Conservation (phyloP, 2,797 vertebrate genomes). For the Darevskia mixta region DNA sequence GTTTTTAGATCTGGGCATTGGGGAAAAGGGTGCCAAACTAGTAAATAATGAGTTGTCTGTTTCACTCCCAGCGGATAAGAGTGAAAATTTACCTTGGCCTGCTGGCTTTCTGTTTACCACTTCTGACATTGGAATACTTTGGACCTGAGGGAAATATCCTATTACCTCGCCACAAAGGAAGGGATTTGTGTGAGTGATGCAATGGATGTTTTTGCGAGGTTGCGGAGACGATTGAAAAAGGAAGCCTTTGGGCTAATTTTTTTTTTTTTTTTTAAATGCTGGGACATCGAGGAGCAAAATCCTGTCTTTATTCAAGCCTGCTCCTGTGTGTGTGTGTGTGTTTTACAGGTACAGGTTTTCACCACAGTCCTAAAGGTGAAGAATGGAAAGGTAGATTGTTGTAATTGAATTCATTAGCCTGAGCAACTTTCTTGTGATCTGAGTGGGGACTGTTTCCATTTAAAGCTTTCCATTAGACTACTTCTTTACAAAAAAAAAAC, state of each 20-base stretch:
- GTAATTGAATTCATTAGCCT: background rate
- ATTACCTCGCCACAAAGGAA: slow-evolving; percentile 28
- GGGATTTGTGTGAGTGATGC: background rate
- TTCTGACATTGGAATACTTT: slow-evolving; percentile 32
- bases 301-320: background rate
- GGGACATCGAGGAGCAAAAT: background rate
- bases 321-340: too few relatives aligned
- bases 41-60: slow-evolving; percentile 40
- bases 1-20: slow-evolving; percentile 23
- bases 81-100: slow-evolving; percentile 23
- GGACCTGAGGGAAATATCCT: slow-evolving; percentile 38
- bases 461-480: background rate
- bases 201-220: slow-evolving; percentile 19
- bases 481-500: background rate
- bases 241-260: background rate
- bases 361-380: background rate
- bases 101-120: background rate
- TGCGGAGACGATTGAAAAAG: background rate
- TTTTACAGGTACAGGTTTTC: background rate
- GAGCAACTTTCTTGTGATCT: background rate
- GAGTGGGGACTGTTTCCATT: background rate
- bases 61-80: background rate
- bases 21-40: background rate
- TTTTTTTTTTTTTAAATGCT: background rate
- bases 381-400: background rate